Evolutionary conservation across 2,888 invertebrate genomes (phyloP), one percentile per base, ranked within the genome.

Genomic region (Nematopogon swammerdamellus): DNA sequence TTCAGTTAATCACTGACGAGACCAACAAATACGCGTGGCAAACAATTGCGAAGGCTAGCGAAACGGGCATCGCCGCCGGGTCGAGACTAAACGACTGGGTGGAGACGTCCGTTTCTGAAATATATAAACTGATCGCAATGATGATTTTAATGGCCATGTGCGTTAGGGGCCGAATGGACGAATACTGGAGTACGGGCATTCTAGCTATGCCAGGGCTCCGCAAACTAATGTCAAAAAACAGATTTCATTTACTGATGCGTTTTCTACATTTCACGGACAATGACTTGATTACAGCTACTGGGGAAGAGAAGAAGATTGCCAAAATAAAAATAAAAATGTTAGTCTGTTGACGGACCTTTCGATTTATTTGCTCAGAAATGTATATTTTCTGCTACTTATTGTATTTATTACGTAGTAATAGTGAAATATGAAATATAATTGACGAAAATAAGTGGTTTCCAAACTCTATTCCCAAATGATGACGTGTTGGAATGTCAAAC

Each of bases 231-330:
- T 30, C 46, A 4, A 29, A 10, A 5, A 29, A 51, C 29, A 10
- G 54, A 16, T 57, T 47, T n/a, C 3, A 14, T 3, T 5, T 55
- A 2, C 16, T 57, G 2, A 30, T 52, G 42, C 46, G 36, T n/a
- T 57, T 54, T 20, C 11, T 57, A 8, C 56, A 55, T 47, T 57
- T 57, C 49, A 44, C 49, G 1, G 47, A 57, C 17, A 57, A 54
- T 45, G 11, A 46, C 10, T 11, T 2, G 2, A 45, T 51, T 10
- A n/a, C 2, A 5, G 18, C 8, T 16, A 19, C 44, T 2, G 48
- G 49, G 6, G 16, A 50, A 14, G 45, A 52, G 2, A 19, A 36
- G 16, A 49, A 49, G 17, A 11, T 52, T 1, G 29, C 49, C 1
- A 56, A 56, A 56, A 53, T 58, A n/a, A n/a, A n/a, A n/a, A n/a